phyloP scores from a whole-genome alignment of 2,113 vertebrate genomes.

The Antigone vipio region DNA sequence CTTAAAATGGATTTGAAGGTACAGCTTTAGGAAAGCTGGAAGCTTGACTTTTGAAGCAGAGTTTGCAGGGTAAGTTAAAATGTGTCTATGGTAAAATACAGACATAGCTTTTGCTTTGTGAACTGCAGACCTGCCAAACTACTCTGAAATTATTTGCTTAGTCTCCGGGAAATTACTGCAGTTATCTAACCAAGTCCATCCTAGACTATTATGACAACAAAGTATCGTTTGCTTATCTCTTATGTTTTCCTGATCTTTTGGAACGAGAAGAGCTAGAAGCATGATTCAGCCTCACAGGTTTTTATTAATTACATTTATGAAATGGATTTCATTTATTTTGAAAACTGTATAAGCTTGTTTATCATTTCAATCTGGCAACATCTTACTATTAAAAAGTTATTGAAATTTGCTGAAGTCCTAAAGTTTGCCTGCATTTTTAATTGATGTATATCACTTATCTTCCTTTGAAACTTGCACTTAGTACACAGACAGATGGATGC shows the following conservation, averaged over 20 bases:
- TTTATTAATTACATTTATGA: neutral
- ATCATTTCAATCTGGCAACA: neutral
- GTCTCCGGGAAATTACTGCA: neutral
- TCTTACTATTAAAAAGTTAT: neutral
- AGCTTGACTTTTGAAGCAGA: neutral
- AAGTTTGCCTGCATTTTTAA: neutral
- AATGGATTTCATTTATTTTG: neutral
- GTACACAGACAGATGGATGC: constrained; percentile 45
- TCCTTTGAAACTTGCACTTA: constrained; percentile 11
- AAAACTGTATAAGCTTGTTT: neutral
- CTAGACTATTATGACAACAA: neutral
- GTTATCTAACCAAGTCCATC: neutral
- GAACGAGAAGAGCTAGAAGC: neutral
- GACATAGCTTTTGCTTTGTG: neutral
- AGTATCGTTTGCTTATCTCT: neutral
- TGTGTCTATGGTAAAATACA: neutral
- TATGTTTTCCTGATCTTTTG: neutral
- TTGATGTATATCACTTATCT: neutral
- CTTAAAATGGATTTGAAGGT: neutral
- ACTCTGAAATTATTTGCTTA: neutral
- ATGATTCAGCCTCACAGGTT: neutral
- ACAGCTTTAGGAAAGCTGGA: neutral
- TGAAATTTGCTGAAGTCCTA: neutral
- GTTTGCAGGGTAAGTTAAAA: constrained; percentile 3
- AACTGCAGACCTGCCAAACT: neutral